A percentile compares a stretch with the other conserved stretches of the same genome.
These are phyloP conservation scores for Aplodontia rufa DNA, from an alignment of 2,113 vertebrate species.

Conservation along the genomic window DNA sequence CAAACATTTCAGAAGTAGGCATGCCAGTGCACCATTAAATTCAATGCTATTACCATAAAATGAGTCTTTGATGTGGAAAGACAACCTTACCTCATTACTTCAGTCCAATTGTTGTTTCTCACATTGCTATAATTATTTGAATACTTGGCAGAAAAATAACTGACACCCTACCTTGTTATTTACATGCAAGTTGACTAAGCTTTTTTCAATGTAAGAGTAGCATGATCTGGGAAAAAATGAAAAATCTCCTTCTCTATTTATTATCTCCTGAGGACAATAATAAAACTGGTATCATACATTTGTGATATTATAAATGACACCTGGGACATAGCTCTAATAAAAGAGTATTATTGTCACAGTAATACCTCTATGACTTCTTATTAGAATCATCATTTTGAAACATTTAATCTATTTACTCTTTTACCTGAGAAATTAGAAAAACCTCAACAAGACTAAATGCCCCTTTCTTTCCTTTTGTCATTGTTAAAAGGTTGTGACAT, in stretches of 20 bases:
- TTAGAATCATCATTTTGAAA: not conserved
- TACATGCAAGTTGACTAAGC: rapidly evolving
- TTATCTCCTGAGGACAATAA: not conserved
- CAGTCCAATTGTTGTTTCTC: not conserved
- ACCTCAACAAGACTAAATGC: not conserved
- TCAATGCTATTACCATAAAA: not conserved
- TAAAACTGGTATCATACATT: not conserved
- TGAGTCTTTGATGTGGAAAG: not conserved
- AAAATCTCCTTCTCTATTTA: not conserved
- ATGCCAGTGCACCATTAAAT: not conserved
- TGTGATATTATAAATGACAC: not conserved
- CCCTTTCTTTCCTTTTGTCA: not conserved
- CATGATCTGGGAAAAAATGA: not conserved
- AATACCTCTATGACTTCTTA: rapidly evolving
- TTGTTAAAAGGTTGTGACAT: not conserved
- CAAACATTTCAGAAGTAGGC: not conserved
- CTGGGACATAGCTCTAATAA: not conserved
- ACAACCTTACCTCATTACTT: not conserved
- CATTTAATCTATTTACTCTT: not conserved
- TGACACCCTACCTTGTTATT: not conserved
- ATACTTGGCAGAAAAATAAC: not conserved
- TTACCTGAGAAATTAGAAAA: not conserved
- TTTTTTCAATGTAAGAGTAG: not conserved
- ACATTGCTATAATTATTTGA: not conserved
- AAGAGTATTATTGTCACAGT: not conserved